Base-by-base conservation (phyloP, 2,888 invertebrate species). In the Brassicogethes aeneus region DNA sequence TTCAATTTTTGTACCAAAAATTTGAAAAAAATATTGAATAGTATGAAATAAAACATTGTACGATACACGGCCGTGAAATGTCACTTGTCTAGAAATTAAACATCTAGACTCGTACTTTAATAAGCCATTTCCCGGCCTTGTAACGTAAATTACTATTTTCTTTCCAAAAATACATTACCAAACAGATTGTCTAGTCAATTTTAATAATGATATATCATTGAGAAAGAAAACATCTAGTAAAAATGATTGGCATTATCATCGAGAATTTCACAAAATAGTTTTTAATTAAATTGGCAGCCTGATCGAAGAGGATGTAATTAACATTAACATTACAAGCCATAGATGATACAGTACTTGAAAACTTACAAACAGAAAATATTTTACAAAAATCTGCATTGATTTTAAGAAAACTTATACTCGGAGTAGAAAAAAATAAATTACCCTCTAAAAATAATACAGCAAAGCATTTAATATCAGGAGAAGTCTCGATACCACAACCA, bases 221-320 rank as follows among this genome's bases (percentile, higher is more conserved):
- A 15, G 3, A 2, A 33, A 14, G 7, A 37, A 15, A 33, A 8
- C 36, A 40, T 34, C 40, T 32, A 13, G 2, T 36, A 37, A 37
- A 43, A 37, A 34, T 36, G 33, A 40, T 37, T 43, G 37, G 40
- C 40, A 43, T 37, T 34, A 33, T 40, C 36, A 42, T 41, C 39
- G 41, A 23, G 32, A 53, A 17, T 44, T 48, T 29, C 53, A 56
- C 43, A 48, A 48, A 54, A 29, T 14, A 37, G 50, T 32, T 52
- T 55, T 56, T 46, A 43, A 52, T 38, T 47, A 52, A 51, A 43
- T 55, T 15, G 39, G 48, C 46, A 16, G 13, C 32, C 43, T 53
- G 40, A 50, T 51, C 13, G 17, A 51, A 39, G 44, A 55, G 52
- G 47, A 55, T 40, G 39, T 54, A 16, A 54, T 56, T 32, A 39